Evolutionary conservation across 2,888 invertebrate species (phyloP).

Genomic region (Branchinecta sandiegonensis): DNA sequence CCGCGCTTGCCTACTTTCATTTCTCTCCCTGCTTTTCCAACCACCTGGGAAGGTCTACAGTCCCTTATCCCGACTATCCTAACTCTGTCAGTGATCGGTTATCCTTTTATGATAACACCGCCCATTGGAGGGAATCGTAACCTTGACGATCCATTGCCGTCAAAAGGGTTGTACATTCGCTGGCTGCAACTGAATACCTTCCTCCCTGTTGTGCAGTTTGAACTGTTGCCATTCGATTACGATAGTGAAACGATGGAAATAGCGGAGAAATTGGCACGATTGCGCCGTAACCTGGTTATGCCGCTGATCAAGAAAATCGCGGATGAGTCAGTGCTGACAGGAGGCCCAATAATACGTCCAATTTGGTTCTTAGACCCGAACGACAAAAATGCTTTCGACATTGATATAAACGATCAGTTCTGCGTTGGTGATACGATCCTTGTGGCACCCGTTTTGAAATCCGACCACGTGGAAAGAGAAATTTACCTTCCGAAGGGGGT

Average conservation of each 20-base stretch:
- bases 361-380: slow-evolving; percentile 75
- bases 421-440: slow-evolving; percentile 76
- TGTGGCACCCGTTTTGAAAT: slow-evolving; percentile 68
- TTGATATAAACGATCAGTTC: slow-evolving; percentile 57
- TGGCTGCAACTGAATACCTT: slow-evolving; percentile 85
- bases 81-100: slow-evolving; percentile 76
- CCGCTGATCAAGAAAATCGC: slow-evolving; percentile 60
- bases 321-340: slow-evolving; percentile 54
- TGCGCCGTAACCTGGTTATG: slow-evolving; percentile 47
- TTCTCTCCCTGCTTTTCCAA: slow-evolving; percentile 65
- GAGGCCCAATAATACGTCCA: slow-evolving; percentile 68
- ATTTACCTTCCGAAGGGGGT: slow-evolving; percentile 80
- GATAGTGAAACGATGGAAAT: slow-evolving; percentile 52
- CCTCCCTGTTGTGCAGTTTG: slow-evolving; percentile 79
- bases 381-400: slow-evolving; percentile 57
- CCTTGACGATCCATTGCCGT: slow-evolving; percentile 40
- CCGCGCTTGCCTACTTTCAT: slow-evolving; percentile 75
- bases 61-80: slow-evolving; percentile 72
- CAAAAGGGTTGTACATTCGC: slow-evolving; percentile 66
- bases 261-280: slow-evolving; percentile 38
- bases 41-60: slow-evolving; percentile 70
- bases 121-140: slow-evolving; percentile 59
- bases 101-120: slow-evolving; percentile 82
- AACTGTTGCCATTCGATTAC: slow-evolving; percentile 74
- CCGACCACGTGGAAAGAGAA: slow-evolving; percentile 50